Percentiles rank a stretch among this genome's conserved stretches.
Evolutionary conservation across 2,113 vertebrate species (phyloP).

Genomic region (Vulpes ferrilata): DNA sequence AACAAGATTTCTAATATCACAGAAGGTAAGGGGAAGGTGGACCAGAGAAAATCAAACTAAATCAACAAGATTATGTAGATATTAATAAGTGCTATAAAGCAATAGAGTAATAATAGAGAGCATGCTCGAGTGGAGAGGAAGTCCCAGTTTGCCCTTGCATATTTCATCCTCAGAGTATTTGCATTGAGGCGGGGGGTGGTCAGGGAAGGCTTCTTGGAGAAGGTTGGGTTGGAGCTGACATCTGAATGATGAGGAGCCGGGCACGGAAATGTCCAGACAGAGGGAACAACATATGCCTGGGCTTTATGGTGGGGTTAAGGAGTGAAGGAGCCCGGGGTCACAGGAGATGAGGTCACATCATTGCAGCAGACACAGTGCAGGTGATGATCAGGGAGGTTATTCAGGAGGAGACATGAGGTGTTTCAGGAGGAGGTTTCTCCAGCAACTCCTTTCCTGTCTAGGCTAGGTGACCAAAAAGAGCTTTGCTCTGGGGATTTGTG

Average conservation of each 20-base stretch:
- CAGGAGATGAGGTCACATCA: background rate
- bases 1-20: background rate
- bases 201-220: background rate
- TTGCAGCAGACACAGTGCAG: background rate
- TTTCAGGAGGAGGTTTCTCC: background rate
- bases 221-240: background rate
- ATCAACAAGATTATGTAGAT: background rate
- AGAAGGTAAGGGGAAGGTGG: background rate
- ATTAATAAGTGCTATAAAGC: background rate
- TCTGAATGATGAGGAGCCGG: background rate
- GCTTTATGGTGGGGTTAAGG: background rate
- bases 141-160: background rate
- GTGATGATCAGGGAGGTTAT: background rate
- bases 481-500: background rate
- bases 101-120: background rate
- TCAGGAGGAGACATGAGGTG: background rate
- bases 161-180: background rate
- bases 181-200: background rate
- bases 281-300: background rate
- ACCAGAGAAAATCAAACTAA: slow-evolving; percentile 22
- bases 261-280: background rate
- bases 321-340: background rate
- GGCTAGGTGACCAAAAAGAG: background rate
- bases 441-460: background rate
- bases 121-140: background rate